A percentile compares a stretch with the other conserved stretches of the same genome.
Conservation (phyloP, 2,113 vertebrate genomes). For the Entelurus aequoreus region DNA sequence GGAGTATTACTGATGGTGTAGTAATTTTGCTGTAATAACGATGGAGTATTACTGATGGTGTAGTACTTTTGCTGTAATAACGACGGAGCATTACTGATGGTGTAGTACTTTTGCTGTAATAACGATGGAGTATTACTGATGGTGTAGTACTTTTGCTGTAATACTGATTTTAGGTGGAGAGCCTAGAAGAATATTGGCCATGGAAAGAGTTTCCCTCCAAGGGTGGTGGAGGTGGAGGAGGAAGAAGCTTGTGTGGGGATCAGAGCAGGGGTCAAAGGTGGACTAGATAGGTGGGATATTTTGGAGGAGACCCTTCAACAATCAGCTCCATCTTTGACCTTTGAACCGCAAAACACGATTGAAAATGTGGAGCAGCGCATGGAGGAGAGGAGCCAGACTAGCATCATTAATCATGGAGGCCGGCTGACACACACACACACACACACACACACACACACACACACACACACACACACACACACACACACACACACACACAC, state of each 20-base stretch:
- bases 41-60: too few species aligned
- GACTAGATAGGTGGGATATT: constrained; percentile 24
- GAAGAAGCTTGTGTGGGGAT: constrained; percentile 19
- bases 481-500: constrained; percentile 13
- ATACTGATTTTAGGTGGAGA: too few species aligned
- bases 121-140: too few species aligned
- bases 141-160: too few species aligned
- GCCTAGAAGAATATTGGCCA: too few species aligned
- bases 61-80: too few species aligned
- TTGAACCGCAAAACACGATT: constrained; percentile 58
- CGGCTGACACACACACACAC: constrained; percentile 17
- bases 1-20: too few species aligned
- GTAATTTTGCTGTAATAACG: too few species aligned
- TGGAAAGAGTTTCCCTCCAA: too few species aligned
- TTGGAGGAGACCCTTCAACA: constrained; percentile 38
- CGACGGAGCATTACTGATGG: too few species aligned
- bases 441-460: constrained; percentile 21
- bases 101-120: too few species aligned
- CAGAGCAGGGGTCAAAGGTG: constrained; percentile 29
- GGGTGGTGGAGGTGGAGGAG: too few species aligned
- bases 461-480: constrained; percentile 7
- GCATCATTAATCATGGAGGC: constrained; percentile 67
- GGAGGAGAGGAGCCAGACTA: constrained; percentile 42
- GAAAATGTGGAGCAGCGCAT: constrained; percentile 56
- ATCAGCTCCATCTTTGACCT: constrained; percentile 53